phyloP scores from a whole-genome alignment of 2,888 invertebrate species.

The Magallana nippona region DNA sequence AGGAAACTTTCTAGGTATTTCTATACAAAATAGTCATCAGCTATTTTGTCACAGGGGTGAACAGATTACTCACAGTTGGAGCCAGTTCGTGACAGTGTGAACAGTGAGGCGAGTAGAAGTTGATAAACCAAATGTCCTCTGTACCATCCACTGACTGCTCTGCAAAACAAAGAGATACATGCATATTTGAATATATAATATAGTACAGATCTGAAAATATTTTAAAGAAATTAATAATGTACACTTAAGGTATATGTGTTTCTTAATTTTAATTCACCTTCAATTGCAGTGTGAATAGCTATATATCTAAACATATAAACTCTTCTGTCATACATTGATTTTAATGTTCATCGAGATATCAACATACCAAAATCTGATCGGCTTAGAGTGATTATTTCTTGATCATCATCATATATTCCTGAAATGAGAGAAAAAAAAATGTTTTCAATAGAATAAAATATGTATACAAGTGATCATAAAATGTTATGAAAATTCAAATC shows the following conservation, averaged over 20 bases:
- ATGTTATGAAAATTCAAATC: background rate
- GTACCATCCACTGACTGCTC: slow-evolving; percentile 82
- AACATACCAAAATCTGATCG: slow-evolving; percentile 87
- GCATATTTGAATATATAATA: too few relatives aligned
- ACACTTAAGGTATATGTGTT: too few relatives aligned
- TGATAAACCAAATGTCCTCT: slow-evolving; percentile 90
- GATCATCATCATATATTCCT: slow-evolving; percentile 91
- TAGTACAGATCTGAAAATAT: too few relatives aligned
- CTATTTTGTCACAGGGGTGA: too few relatives aligned
- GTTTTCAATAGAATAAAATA: background rate
- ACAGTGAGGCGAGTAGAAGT: slow-evolving; percentile 93
- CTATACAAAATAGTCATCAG: too few relatives aligned
- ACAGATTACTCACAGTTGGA: slow-evolving; percentile 82
- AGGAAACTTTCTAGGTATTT: too few relatives aligned
- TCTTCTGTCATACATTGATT: too few relatives aligned
- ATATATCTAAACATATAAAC: too few relatives aligned
- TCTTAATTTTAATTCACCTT: too few relatives aligned
- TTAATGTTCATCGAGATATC: background rate
- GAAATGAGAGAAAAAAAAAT: slow-evolving; percentile 51
- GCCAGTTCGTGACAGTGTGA: slow-evolving; percentile 91
- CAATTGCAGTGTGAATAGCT: too few relatives aligned
- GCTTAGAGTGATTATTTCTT: slow-evolving; percentile 88
- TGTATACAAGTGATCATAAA: background rate
- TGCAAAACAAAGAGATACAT: slow-evolving; percentile 52
- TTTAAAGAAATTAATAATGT: too few relatives aligned